Evolutionary conservation across 2,888 invertebrate genomes (phyloP).

Genomic region (Oligia strigilis): DNA sequence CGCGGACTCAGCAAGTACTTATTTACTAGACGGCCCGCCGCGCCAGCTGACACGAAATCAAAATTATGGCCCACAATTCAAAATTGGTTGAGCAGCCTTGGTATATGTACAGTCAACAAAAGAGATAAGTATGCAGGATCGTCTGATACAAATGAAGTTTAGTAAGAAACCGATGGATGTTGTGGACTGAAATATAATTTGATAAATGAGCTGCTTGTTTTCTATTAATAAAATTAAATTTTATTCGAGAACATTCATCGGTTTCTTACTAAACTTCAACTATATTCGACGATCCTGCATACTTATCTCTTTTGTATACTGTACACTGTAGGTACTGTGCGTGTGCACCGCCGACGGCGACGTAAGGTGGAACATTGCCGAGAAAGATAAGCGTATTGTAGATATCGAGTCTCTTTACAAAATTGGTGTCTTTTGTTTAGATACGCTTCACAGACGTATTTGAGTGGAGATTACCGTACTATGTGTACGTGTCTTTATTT

Average conservation of each 20-base stretch:
- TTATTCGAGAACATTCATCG: no score
- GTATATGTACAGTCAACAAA: not conserved
- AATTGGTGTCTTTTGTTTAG: constrained; percentile 51
- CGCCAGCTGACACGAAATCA: not conserved
- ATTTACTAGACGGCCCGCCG: not conserved
- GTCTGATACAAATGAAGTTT: no score
- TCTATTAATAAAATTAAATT: no score
- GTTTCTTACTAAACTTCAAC: no score
- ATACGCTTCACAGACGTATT: constrained; percentile 26
- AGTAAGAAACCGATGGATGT: no score
- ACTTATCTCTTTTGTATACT: no score
- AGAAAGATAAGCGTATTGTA: constrained; percentile 40
- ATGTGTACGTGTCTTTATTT: constrained; percentile 18
- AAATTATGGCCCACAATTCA: not conserved
- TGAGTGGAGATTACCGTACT: constrained; percentile 16
- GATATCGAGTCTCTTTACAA: constrained; percentile 41
- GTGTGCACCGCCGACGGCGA: constrained; percentile 21
- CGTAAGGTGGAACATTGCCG: constrained; percentile 32
- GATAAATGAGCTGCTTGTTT: no score
- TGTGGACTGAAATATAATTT: no score
- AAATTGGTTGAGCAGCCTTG: not conserved
- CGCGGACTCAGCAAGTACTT: no score
- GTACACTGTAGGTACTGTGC: not conserved
- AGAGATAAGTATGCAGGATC: no score
- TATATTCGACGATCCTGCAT: no score